Percentiles rank a stretch among this genome's conserved stretches.
phyloP scores from a whole-genome alignment of 37 sponge, comb jelly and placozoan genomes.

The Ephydatia muelleri region DNA sequence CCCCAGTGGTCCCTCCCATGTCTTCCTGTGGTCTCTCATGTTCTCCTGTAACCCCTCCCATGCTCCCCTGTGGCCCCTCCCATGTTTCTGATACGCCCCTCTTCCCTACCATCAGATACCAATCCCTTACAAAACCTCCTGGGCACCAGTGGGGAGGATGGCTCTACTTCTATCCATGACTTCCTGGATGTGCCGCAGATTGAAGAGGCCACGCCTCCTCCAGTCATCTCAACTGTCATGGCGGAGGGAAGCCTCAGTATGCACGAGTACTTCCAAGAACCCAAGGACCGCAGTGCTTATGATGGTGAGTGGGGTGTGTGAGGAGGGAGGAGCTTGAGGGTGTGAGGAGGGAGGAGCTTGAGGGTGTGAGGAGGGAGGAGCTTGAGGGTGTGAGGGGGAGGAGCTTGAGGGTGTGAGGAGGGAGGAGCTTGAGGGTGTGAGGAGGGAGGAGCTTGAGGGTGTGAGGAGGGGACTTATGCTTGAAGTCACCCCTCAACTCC shows the following conservation, averaged over 20 bases:
- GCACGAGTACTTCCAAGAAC: slow-evolving; percentile 68
- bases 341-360: no score
- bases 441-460: neutral
- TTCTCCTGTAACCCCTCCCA: neutral
- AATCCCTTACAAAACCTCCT: slow-evolving; percentile 33
- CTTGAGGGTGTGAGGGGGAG: no score
- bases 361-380: no score
- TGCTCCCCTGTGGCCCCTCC: neutral
- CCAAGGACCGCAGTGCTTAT: slow-evolving; percentile 52
- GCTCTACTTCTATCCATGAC: neutral
- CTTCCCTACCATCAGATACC: no score
- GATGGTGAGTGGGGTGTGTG: slow-evolving; percentile 71
- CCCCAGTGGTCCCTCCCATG: slow-evolving; percentile 2
- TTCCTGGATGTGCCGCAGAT: slow-evolving; percentile 57
- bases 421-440: neutral
- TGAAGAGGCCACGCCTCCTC: slow-evolving; percentile 7
- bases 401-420: neutral
- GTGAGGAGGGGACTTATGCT: neutral
- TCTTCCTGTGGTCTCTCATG: neutral
- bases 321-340: no score
- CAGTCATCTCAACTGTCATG: neutral
- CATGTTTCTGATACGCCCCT: neutral
- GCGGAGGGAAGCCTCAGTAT: slow-evolving; percentile 17
- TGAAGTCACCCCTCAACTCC: no score
- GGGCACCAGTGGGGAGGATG: slow-evolving; percentile 2